Conservation (phyloP, 1,140 invertebrate genomes). For the Apocrypta bakeri region DNA sequence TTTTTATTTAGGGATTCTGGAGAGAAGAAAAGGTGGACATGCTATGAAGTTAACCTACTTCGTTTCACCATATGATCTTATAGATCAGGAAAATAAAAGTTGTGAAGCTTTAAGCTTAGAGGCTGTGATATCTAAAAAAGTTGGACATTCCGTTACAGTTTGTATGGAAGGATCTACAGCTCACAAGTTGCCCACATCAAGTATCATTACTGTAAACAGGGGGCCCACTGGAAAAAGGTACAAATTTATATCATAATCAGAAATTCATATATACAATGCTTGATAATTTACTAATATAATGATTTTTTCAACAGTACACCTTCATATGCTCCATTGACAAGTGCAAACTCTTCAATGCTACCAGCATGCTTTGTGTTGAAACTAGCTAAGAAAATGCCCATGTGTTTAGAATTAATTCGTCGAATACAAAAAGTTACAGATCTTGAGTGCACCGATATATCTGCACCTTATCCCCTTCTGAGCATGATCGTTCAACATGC, state of each 20-base stretch:
- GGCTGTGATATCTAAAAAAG: slow-evolving; percentile 79
- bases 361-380: slow-evolving; percentile 94
- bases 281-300: not conserved
- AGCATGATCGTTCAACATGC: slow-evolving; percentile 84
- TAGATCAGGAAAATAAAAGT: slow-evolving; percentile 84
- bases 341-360: slow-evolving; percentile 89
- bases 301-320: slow-evolving; percentile 77
- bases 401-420: slow-evolving; percentile 84
- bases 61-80: slow-evolving; percentile 93
- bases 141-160: slow-evolving; percentile 92
- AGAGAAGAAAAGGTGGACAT: slow-evolving; percentile 87
- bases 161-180: slow-evolving; percentile 91
- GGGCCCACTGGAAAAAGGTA: slow-evolving; percentile 86
- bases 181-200: slow-evolving; percentile 89
- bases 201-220: slow-evolving; percentile 85
- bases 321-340: slow-evolving; percentile 85
- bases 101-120: slow-evolving; percentile 85
- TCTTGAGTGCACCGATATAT: slow-evolving; percentile 82
- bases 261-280: slow-evolving; percentile 12
- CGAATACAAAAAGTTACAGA: slow-evolving; percentile 84
- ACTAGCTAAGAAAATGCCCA: slow-evolving; percentile 89
- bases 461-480: slow-evolving; percentile 80
- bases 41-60: slow-evolving; percentile 96
- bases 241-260: slow-evolving; percentile 30
- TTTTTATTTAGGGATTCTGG: slow-evolving; percentile 75